Evolutionary conservation across 2,888 invertebrate genomes (phyloP), one percentile per base, ranked within the genome.

Genomic region (Hirtodrosophila confusa): DNA sequence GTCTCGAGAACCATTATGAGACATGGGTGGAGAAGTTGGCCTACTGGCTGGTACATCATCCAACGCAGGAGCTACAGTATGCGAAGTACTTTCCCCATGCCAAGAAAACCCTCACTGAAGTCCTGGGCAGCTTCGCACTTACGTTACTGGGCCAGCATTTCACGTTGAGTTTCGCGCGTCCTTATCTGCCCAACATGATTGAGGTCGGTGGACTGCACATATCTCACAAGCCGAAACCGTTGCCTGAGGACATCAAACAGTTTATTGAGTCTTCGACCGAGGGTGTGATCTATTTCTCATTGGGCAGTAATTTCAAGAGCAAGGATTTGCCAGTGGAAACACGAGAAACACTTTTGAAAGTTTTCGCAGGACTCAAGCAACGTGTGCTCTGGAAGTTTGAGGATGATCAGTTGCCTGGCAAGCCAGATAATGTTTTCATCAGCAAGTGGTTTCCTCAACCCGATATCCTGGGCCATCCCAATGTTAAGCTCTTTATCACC

Each of bases 401-500:
- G 64, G 82, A 89, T 2, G 82, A 90, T 5, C 68, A 79, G 2
- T 71, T 92, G 69, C 80, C 35, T 69, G 89, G 70, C 1, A 89
- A 76, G 45, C 88, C 90, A 0, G 64, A 73, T 0, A 91, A 91
- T 73, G 86, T 92, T 0, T 73, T 87, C 3, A 89, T 90, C 5
- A 85, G 76, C 24, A 82, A 89, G 23, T 92, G 91, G 92, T 88
- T 90, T 41, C 91, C 92, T 4, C 92, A 92, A 61, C 64, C 87
- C 1, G 91, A 91, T 51, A 80, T 92, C 4, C 60, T 91, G 23
- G 91, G 91, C n/a, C 93, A 93, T 80, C 90, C 91, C 0, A 92
- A 92, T 24, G 90, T 92, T 0, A 90, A 90, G 29, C 86, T 92
- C 0, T 93, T 93, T 56, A 92, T 94, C 41, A 93, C 92, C 0